phyloP scores from a whole-genome alignment of 2,888 invertebrate genomes.

The Pristionchus japonicus region DNA sequence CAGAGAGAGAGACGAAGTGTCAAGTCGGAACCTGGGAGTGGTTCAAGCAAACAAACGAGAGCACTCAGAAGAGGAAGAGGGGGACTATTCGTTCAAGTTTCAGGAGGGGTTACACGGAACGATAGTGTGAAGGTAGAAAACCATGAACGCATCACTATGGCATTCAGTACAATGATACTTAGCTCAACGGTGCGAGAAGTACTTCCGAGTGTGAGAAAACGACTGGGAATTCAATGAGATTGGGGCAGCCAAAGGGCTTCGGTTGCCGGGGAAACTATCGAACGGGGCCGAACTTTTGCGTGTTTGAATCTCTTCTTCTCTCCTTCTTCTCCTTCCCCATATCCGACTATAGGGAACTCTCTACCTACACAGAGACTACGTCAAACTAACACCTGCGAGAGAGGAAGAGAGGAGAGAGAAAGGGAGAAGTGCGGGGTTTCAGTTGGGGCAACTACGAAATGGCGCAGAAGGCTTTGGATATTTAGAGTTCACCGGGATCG shows the following conservation, averaged over 20 bases:
- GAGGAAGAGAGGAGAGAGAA: background rate
- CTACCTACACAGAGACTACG: background rate
- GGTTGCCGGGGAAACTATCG: background rate
- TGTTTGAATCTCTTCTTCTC: background rate
- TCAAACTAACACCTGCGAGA: background rate
- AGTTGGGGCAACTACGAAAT: too few species aligned
- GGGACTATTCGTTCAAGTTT: background rate
- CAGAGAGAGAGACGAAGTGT: background rate
- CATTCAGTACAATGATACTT: too few species aligned
- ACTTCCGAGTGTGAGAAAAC: background rate
- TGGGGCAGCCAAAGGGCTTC: background rate
- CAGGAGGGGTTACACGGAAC: background rate
- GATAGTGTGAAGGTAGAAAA: too few species aligned
- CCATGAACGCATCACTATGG: too few species aligned
- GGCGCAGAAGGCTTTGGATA: too few species aligned
- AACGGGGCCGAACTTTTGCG: background rate
- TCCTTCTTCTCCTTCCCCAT: background rate
- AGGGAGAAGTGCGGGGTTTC: background rate
- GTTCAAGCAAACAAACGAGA: background rate
- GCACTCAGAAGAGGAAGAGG: too few species aligned
- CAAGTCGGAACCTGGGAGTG: background rate
- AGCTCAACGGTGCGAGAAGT: background rate
- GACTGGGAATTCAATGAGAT: background rate
- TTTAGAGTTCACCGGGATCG: too few species aligned
- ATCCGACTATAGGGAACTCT: background rate